These are phyloP conservation scores for Caradrina kadenii DNA, from an alignment of 2,888 invertebrate genomes.

Conservation along the genomic window DNA sequence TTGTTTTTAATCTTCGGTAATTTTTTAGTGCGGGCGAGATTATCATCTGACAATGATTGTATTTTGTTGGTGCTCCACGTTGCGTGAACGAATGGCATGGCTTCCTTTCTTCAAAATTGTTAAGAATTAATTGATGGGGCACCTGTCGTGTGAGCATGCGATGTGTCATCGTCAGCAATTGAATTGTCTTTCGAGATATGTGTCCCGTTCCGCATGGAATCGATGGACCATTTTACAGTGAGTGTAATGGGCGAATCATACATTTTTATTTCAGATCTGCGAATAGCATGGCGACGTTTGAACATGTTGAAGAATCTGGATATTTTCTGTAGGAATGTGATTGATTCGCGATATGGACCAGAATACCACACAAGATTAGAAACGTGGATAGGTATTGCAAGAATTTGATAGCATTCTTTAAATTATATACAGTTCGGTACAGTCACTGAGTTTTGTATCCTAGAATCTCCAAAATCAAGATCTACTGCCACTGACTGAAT, in stretches of 20 bases:
- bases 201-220: slow-evolving; percentile 40
- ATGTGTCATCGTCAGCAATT: slow-evolving; percentile 45
- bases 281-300: background rate
- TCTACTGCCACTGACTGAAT: background rate
- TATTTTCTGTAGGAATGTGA: slow-evolving; percentile 30
- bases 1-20: background rate
- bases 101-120: slow-evolving; percentile 53
- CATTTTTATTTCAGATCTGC: slow-evolving; percentile 11
- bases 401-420: slow-evolving; percentile 14
- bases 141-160: slow-evolving; percentile 49
- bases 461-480: background rate
- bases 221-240: slow-evolving; percentile 44
- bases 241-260: slow-evolving; percentile 7
- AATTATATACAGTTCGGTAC: slow-evolving; percentile 2
- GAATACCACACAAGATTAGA: slow-evolving; percentile 27
- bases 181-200: slow-evolving; percentile 45
- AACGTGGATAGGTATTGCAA: background rate
- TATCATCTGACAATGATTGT: slow-evolving; percentile 1
- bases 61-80: slow-evolving; percentile 28
- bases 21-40: background rate
- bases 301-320: background rate
- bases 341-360: slow-evolving; percentile 20
- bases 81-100: slow-evolving; percentile 33
- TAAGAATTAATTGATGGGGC: slow-evolving; percentile 40
- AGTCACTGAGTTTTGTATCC: background rate